Base-by-base conservation (phyloP, 1,140 invertebrate species). In the Drosophila trapezifrons region DNA sequence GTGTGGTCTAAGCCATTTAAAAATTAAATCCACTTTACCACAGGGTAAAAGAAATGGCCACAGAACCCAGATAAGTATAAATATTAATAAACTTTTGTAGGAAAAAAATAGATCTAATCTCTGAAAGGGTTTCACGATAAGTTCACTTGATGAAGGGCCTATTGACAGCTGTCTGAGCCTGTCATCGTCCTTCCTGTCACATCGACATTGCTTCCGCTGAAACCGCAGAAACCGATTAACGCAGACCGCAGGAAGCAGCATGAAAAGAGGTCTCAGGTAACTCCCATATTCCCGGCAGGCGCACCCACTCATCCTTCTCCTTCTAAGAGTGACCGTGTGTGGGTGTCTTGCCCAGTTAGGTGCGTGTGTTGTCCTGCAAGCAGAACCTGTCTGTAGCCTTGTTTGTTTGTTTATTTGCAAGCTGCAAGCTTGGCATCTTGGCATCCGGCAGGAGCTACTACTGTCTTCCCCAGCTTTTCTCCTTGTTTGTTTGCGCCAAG, bases 371-470 rank as follows among this genome's bases (percentile, higher is more conserved):
- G 22, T 52, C 29, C 66, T 54, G 47, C 5, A 17, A 38, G 51
- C 45, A 49, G 47, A 27, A 38, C 38, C 49, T 74, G 46, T 63
- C 52, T 60, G 35, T 37, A 35, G 27, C 54, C 29, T 32, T 27
- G 6, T 7, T 59, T 72, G 67, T 52, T 72, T 73, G 67, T 46
- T 73, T 72, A 45, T 46, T 72, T 73, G 55, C 27, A 9, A 47
- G 65, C 67, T 71, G 67, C 67, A 47, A 49, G 67, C 67, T 37
- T 71, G 67, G 51, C 58, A 75, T 63, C 69, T 73, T 69, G 65
- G 67, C 43, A 38, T 57, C 59, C 60, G 17, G 47, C 27, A 67
- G 25, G 59, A 54, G 18, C 32, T 13, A 32, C 42, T 62, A 32
- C 42, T 62, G 63, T 40, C 37, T 12, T 29, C 12, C 8, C 64